phyloP scores from a whole-genome alignment of 2,888 invertebrate species.

The Amblyjoppa proteus region DNA sequence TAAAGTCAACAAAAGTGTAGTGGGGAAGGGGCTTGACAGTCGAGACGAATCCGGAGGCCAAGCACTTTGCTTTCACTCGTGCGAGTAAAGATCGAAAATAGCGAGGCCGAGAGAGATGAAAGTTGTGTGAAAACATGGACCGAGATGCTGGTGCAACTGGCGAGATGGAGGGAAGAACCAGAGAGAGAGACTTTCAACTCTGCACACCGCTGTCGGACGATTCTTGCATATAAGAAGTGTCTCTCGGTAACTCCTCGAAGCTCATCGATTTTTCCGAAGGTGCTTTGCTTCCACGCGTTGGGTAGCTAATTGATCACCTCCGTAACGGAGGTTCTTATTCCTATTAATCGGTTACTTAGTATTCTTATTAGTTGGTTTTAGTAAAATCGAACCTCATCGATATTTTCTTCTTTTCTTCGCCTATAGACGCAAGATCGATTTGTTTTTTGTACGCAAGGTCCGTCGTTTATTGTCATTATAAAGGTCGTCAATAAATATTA shows the following conservation, averaged over 20 bases:
- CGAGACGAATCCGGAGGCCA: not conserved
- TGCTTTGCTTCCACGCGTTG: not conserved
- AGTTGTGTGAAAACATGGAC: not conserved
- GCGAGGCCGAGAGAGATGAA: not conserved
- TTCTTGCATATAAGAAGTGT: constrained; percentile 17
- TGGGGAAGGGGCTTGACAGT: not conserved
- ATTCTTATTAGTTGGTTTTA: not conserved
- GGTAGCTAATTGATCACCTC: not conserved
- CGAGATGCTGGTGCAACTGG: constrained; percentile 15
- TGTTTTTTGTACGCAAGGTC: constrained; percentile 5
- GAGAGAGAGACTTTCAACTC: constrained; percentile 36
- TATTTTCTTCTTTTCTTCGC: constrained; percentile 5
- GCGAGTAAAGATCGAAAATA: constrained; percentile 31
- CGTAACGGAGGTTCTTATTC: not conserved
- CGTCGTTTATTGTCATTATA: constrained; percentile 15
- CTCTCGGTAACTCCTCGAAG: constrained; percentile 10
- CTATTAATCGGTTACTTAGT: not conserved
- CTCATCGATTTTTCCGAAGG: constrained; percentile 42
- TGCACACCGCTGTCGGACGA: constrained; percentile 9
- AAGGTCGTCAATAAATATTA: constrained; percentile 19
- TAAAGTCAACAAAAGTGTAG: not conserved
- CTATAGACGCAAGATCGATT: not conserved
- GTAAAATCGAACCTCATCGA: constrained; percentile 21
- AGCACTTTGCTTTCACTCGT: constrained; percentile 43
- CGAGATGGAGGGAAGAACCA: constrained; percentile 20